Percentiles rank a stretch among this genome's conserved stretches.
These are phyloP conservation scores for Zaprionus nigranus DNA, from an alignment of 1,140 invertebrate species.

Conservation along the genomic window DNA sequence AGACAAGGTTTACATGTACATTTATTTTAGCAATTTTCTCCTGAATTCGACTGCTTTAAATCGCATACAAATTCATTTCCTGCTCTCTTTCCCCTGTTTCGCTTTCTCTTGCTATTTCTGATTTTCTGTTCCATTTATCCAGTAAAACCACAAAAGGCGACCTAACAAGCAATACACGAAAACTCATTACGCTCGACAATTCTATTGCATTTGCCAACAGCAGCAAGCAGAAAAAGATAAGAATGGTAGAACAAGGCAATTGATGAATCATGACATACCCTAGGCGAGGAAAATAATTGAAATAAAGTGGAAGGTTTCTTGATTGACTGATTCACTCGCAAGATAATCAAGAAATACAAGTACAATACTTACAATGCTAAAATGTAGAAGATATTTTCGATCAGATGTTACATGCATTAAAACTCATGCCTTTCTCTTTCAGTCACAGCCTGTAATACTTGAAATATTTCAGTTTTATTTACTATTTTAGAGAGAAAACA, in stretches of 20 bases:
- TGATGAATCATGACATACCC: background rate
- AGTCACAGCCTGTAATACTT: background rate
- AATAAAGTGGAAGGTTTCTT: no score
- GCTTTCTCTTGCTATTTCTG: background rate
- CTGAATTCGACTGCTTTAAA: background rate
- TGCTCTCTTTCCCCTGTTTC: background rate
- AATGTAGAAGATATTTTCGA: background rate
- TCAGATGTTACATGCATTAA: background rate
- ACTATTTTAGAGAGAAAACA: background rate
- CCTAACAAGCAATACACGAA: conserved; percentile 53
- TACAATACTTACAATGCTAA: background rate
- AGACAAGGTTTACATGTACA: background rate
- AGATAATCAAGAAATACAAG: background rate
- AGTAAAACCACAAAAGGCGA: conserved; percentile 25
- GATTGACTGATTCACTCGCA: background rate
- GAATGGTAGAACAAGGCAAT: background rate
- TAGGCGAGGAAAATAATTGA: no score
- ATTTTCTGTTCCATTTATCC: background rate
- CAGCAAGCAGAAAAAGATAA: background rate
- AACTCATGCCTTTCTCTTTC: background rate
- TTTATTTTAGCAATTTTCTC: background rate
- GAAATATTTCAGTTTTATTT: background rate
- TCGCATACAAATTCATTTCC: background rate
- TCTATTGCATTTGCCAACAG: conserved; percentile 47
- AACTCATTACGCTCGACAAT: conserved; percentile 66